Evolutionary conservation across 2,797 vertebrate genomes (phyloP).

Genomic region (Melanotaenia pygmaea): DNA sequence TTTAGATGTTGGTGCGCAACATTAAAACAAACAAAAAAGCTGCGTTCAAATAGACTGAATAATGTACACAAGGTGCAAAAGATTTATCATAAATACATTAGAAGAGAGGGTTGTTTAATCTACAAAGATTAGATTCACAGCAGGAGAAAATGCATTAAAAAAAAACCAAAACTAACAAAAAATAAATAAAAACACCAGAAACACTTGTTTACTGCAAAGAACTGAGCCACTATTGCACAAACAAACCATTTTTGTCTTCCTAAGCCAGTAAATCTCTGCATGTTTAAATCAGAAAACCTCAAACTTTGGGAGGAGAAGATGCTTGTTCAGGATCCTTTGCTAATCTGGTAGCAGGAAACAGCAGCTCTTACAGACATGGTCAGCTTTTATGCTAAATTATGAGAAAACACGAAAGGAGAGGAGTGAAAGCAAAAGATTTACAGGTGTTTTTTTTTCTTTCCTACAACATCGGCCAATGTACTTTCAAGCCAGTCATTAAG

Average conservation of each 20-base stretch:
- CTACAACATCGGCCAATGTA: neutral
- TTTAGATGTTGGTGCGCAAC: conserved; percentile 23
- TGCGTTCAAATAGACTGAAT: conserved; percentile 17
- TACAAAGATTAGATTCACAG: conserved; percentile 25
- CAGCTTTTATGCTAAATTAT: neutral
- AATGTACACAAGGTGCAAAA: conserved; percentile 33
- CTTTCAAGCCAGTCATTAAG: neutral
- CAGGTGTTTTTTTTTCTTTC: neutral
- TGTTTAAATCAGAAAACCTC: conserved; percentile 9
- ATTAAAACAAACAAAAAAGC: conserved; percentile 15
- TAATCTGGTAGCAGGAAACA: neutral
- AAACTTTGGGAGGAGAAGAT: neutral
- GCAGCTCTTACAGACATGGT: neutral
- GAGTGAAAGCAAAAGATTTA: neutral
- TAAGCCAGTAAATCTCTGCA: conserved; percentile 15
- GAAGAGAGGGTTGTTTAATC: conserved; percentile 9
- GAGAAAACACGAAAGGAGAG: neutral
- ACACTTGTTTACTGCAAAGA: conserved; percentile 33
- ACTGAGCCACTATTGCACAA: conserved; percentile 40
- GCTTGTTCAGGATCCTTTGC: conserved; percentile 9
- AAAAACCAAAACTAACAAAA: neutral
- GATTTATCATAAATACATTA: conserved; percentile 19
- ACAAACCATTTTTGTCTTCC: neutral
- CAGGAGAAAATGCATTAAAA: conserved; percentile 17
- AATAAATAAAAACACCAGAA: conserved; percentile 26